These are phyloP conservation scores for Eurystomus glaucurus DNA, from an alignment of 2,797 vertebrate genomes.

Conservation along the genomic window DNA sequence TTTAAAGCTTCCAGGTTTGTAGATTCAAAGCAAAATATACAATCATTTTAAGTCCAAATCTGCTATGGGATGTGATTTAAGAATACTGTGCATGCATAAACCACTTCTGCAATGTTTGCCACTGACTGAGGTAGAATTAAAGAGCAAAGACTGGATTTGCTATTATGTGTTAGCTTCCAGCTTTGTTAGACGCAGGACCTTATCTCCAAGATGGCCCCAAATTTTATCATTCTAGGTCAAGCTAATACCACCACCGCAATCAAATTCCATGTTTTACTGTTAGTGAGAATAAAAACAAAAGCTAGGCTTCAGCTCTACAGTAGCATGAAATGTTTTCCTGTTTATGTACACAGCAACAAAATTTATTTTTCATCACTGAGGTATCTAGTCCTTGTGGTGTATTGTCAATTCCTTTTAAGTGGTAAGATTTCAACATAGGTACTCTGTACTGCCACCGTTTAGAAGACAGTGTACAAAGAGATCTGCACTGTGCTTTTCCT, in stretches of 20 bases:
- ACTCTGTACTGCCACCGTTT: background rate
- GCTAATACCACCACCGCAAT: background rate
- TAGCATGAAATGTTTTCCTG: background rate
- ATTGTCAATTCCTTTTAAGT: background rate
- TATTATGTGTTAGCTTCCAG: background rate
- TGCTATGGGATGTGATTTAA: background rate
- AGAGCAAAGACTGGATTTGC: conserved; percentile 11
- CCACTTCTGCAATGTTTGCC: background rate
- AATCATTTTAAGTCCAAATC: background rate
- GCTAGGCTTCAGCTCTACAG: background rate
- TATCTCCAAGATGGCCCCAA: background rate
- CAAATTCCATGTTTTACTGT: background rate
- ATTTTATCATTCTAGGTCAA: background rate
- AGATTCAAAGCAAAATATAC: conserved; percentile 9
- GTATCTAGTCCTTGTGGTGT: background rate
- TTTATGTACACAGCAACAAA: background rate
- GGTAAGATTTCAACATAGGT: background rate
- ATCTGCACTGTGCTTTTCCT: background rate
- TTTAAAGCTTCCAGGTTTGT: background rate
- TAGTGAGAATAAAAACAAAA: background rate
- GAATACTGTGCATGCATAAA: background rate
- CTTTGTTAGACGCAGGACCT: background rate
- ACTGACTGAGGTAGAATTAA: background rate
- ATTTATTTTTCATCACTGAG: background rate
- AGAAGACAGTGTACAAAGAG: background rate